Evolutionary conservation across 2,113 vertebrate species (phyloP), one percentile per base, ranked within the genome.

Genomic region (Camelus bactrianus): DNA sequence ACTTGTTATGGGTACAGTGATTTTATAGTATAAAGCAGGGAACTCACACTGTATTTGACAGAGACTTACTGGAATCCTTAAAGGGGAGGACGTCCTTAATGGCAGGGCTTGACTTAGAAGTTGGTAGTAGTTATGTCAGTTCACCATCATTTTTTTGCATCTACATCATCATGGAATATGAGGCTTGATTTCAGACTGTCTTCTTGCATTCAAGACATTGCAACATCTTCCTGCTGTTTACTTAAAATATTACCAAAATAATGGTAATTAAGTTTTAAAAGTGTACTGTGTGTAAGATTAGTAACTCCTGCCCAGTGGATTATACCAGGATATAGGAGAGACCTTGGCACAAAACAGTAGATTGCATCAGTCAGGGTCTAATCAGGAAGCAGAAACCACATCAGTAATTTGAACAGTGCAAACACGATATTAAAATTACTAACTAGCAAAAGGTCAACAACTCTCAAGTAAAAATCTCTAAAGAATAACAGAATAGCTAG

Each of bases 161-260:
- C 76, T 83, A 46, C 1, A 16, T 93, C 38, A 30, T 89, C 67
- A 10, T 54, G 20, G 60, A 48, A 16, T 58, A 28, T 73, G 79
- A 11, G 17, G 89, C 32, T 95, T 91, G 42, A 88, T 87, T 89
- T 91, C 62, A 64, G 6, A 94, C 93, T 83, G 8, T 70, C 26
- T 42, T 52, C 58, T 94, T 86, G 94, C 22, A 93, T 85, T 82
- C 32, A 91, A 84, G 42, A 75, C 91, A 85, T 95, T 82, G 77
- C 58, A 85, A 30, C n/a, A 38, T 89, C 62, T 91, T 94, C 46
- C 62, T 95, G 54, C 93, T 46, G 64, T 75, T 89, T 95, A 30
- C 58, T 93, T 89, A 69, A 91, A 93, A 89, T 88, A 26, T 73
- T 92, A 79, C 80, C 38, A 90, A 84, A 79, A 67, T 75, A 92